Percentiles rank a stretch among this genome's conserved stretches.
Conservation (phyloP, 2,888 invertebrate species). For the Eupithecia pulchellata region DNA sequence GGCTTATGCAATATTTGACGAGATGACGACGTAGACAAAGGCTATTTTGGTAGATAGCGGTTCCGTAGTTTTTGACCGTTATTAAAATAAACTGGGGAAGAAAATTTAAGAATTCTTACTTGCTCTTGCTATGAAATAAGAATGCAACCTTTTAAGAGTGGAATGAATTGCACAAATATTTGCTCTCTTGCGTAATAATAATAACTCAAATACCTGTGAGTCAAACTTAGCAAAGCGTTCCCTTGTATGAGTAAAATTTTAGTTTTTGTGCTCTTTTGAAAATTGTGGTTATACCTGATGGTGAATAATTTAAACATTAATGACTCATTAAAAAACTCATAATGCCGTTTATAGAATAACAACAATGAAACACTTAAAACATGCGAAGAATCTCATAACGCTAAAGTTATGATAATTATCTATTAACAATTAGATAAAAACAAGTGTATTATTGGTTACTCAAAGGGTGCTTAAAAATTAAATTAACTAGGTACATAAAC, state of each 20-base stretch:
- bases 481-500: too few species aligned
- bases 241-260: background rate
- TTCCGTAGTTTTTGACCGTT: background rate
- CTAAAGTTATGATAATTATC: background rate
- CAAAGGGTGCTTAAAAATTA: background rate
- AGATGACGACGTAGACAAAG: background rate
- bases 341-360: background rate
- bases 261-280: background rate
- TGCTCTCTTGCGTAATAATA: background rate
- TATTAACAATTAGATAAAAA: background rate
- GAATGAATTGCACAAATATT: background rate
- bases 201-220: background rate
- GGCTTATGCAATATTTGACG: constrained; percentile 1
- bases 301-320: too few species aligned
- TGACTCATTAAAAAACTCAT: background rate
- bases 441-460: background rate
- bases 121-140: background rate
- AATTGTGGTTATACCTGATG: too few species aligned
- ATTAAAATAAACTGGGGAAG: background rate
- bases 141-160: background rate
- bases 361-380: background rate
- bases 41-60: background rate
- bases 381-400: background rate
- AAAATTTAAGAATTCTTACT: background rate
- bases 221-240: background rate